Evolutionary conservation across 2,797 vertebrate genomes (phyloP).

Genomic region (Hoplostethus mediterraneus): DNA sequence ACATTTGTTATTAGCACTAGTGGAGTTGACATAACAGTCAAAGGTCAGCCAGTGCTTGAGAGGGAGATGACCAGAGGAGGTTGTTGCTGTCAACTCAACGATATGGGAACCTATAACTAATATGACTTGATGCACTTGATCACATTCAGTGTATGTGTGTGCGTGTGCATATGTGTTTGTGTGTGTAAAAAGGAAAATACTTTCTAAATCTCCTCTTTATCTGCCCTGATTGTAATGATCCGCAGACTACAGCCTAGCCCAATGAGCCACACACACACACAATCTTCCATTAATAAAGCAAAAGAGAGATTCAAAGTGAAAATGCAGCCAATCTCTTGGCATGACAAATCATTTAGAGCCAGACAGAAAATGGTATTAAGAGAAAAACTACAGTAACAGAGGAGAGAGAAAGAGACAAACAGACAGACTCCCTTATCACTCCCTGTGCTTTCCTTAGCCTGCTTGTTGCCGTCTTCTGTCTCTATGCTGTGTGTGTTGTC

Average conservation of each 20-base stretch:
- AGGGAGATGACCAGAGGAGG: neutral
- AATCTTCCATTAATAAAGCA: neutral
- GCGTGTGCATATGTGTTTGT: neutral
- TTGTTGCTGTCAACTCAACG: conserved; percentile 17
- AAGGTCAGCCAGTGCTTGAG: neutral
- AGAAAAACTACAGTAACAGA: conserved; percentile 15
- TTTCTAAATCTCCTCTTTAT: conserved; percentile 10
- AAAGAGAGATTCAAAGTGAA: neutral
- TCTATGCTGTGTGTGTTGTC: neutral
- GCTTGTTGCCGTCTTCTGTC: neutral
- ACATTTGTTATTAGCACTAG: conserved; percentile 14
- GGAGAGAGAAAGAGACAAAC: neutral
- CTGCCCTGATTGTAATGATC: neutral
- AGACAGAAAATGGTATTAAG: conserved; percentile 26
- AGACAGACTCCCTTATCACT: too few relatives aligned
- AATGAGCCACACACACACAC: conserved; percentile 12
- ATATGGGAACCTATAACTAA: conserved; percentile 15
- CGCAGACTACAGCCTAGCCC: neutral
- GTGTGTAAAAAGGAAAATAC: conserved; percentile 4
- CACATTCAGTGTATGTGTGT: neutral
- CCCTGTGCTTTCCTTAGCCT: neutral
- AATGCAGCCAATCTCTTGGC: neutral
- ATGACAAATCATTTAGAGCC: conserved; percentile 14
- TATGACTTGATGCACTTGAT: neutral
- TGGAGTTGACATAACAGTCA: neutral